Evolutionary conservation across 2,113 vertebrate genomes (phyloP).

Genomic region (Lanius ludovicianus): DNA sequence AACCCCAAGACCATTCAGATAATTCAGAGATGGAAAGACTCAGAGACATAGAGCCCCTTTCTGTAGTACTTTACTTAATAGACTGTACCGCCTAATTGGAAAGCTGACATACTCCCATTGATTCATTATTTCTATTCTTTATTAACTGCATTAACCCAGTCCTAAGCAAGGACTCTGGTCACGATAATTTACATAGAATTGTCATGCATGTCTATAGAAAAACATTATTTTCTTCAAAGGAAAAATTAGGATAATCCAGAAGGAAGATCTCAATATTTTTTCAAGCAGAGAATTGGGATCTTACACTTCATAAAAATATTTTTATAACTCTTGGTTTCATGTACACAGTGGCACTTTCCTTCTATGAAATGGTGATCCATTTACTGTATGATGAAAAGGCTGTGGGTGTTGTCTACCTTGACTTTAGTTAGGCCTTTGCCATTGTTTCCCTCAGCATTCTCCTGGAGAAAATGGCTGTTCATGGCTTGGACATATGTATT

Average conservation of each 20-base stretch:
- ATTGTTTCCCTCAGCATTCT: not conserved
- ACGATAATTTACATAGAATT: not conserved
- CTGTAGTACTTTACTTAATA: not conserved
- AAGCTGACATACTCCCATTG: not conserved
- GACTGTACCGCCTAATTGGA: not conserved
- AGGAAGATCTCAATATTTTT: not conserved
- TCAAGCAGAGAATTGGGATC: not conserved
- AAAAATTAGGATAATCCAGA: not conserved
- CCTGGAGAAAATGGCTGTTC: not conserved
- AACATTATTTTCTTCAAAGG: not conserved
- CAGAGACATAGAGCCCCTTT: not conserved
- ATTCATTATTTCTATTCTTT: not conserved
- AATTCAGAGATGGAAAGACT: not conserved
- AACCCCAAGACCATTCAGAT: not conserved
- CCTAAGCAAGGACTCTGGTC: not conserved
- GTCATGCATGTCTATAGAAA: not conserved
- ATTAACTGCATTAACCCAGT: not conserved
- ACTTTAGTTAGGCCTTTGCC: not conserved
- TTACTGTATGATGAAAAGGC: not conserved
- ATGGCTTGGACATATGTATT: not conserved
- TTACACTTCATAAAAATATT: not conserved
- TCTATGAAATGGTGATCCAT: not conserved
- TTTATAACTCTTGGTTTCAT: not conserved
- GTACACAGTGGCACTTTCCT: not conserved
- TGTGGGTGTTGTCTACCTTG: fast-evolving